A percentile compares a stretch with the other conserved stretches of the same genome.
phyloP scores from a whole-genome alignment of 2,113 vertebrate species.

The Ceyx cyanopectus region DNA sequence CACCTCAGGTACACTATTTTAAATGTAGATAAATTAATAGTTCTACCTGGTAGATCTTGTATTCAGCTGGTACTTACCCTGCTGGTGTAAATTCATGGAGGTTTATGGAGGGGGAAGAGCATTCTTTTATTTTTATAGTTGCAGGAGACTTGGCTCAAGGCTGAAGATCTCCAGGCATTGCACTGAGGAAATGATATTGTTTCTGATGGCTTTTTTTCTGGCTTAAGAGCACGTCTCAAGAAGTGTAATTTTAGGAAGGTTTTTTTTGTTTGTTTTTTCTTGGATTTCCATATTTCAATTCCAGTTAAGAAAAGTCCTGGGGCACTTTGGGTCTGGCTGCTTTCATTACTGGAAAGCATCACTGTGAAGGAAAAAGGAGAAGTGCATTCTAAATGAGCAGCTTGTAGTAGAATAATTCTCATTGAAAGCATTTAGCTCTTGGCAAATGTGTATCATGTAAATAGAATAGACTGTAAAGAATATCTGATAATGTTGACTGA shows the following conservation, averaged over 20 bases:
- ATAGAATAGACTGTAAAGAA: neutral
- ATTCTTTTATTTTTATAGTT: neutral
- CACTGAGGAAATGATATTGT: neutral
- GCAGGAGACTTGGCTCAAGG: neutral
- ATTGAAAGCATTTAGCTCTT: conserved; percentile 17
- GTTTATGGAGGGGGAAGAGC: neutral
- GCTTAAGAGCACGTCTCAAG: neutral
- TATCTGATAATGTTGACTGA: neutral
- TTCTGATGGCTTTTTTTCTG: neutral
- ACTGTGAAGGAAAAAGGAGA: neutral
- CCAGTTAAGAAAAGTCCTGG: neutral
- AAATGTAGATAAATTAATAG: neutral
- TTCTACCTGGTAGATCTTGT: neutral
- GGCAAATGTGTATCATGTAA: neutral
- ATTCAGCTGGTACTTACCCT: neutral
- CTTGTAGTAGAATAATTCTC: neutral
- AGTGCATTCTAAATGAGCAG: neutral
- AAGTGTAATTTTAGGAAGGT: neutral
- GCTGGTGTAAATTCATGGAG: neutral
- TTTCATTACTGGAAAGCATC: neutral
- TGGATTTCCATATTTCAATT: neutral
- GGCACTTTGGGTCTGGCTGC: neutral
- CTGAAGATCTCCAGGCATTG: neutral
- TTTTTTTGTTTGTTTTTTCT: neutral
- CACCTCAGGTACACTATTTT: neutral